Evolutionary conservation across 2,113 vertebrate species (phyloP).

Genomic region (Grallaria varia): DNA sequence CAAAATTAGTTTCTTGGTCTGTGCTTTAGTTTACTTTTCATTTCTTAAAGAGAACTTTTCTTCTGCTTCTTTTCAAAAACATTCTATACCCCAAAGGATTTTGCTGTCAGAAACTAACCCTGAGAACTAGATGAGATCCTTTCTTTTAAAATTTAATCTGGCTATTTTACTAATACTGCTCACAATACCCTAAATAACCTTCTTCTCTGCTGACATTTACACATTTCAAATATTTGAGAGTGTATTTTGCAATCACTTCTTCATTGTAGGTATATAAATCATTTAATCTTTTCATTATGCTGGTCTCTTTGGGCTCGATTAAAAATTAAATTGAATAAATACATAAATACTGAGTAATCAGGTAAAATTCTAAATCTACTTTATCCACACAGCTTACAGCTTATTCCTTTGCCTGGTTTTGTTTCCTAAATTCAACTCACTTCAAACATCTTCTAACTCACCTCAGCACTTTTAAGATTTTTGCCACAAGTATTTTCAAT

Average conservation of each 20-base stretch:
- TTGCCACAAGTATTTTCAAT: not conserved
- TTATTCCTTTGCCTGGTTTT: not conserved
- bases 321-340: conserved; percentile 15
- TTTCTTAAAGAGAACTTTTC: not conserved
- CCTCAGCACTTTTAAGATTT: not conserved
- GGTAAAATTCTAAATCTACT: not conserved
- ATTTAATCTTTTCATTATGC: not conserved
- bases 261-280: not conserved
- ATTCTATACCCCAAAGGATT: not conserved
- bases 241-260: not conserved
- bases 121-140: not conserved
- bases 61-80: not conserved
- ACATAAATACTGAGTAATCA: not conserved
- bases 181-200: not conserved
- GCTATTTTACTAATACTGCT: not conserved
- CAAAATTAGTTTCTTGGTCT: not conserved
- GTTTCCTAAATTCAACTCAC: not conserved
- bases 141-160: not conserved
- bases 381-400: not conserved
- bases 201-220: not conserved
- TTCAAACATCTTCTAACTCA: not conserved
- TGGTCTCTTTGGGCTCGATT: not conserved
- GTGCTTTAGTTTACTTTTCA: not conserved
- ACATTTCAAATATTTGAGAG: not conserved
- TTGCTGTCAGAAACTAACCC: not conserved